Percentiles rank a stretch among this genome's conserved stretches.
Evolutionary conservation across 2,888 invertebrate genomes (phyloP).

Genomic region (Hofmannophila pseudospretella): DNA sequence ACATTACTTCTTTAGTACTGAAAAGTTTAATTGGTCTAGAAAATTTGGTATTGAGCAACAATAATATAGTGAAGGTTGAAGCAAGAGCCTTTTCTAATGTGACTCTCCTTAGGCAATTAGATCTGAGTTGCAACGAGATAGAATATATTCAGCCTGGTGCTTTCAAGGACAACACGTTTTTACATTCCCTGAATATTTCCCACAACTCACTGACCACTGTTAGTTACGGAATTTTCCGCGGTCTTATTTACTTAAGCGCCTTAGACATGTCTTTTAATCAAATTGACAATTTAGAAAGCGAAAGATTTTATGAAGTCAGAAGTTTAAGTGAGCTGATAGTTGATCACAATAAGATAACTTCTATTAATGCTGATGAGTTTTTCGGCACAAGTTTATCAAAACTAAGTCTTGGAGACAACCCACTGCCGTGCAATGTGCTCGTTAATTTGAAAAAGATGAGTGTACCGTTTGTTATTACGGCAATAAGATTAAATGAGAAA

Average conservation of each 20-base stretch:
- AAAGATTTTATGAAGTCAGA: slow-evolving; percentile 42
- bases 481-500: slow-evolving; percentile 27
- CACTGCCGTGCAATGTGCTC: slow-evolving; percentile 43
- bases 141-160: slow-evolving; percentile 44
- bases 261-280: slow-evolving; percentile 52
- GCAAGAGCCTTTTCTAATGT: neutral
- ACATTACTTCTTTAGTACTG: slow-evolving; percentile 32
- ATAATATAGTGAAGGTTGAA: slow-evolving; percentile 24
- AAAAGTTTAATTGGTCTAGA: slow-evolving; percentile 26
- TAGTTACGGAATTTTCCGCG: slow-evolving; percentile 47
- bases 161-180: slow-evolving; percentile 39
- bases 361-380: slow-evolving; percentile 38
- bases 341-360: slow-evolving; percentile 46
- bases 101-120: slow-evolving; percentile 26
- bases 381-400: slow-evolving; percentile 22
- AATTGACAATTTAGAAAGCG: slow-evolving; percentile 39
- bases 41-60: slow-evolving; percentile 33
- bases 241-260: slow-evolving; percentile 32
- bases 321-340: slow-evolving; percentile 37
- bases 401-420: slow-evolving; percentile 57
- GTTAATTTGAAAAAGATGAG: slow-evolving; percentile 28
- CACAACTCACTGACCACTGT: slow-evolving; percentile 40
- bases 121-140: slow-evolving; percentile 49
- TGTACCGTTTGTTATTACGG: slow-evolving; percentile 30
- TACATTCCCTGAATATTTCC: slow-evolving; percentile 43